Evolutionary conservation across 1,140 invertebrate species (phyloP), one percentile per base, ranked within the genome.

Genomic region (Manduca sexta): DNA sequence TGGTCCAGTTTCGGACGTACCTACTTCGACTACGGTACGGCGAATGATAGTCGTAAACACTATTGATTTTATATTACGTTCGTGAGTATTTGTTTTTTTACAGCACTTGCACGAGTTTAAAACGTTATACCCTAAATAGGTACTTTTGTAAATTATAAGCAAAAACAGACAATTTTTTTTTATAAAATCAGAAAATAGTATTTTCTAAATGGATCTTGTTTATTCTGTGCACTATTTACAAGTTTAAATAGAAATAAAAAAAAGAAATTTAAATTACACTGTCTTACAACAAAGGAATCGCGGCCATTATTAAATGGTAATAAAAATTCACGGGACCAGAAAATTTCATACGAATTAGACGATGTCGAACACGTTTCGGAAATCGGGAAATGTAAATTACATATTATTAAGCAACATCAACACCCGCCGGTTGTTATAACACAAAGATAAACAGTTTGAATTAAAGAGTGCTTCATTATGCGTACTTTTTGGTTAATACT

Each of bases 401-500:
- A 85, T 83, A 65, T 83, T 79, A 85, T 85, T 82, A 83, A 69
- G 63, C 68, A 69, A 75, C 77, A 81, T 81, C 78, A 80, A 83
- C 82, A 85, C 76, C 66, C 60, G 58, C 63, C 57, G 62, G 72
- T 69, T 63, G 76, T 77, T 74, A 65, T 69, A 65, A 73, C 64
- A 69, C 72, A 74, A 81, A 84, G 76, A 83, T 81, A 85, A 85
- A 83, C 69, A 75, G 60, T 63, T 60, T 46, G 64, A 78, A 85
- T 82, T 82, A 82, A 81, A 68, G 69, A 71, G 65, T 75, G 52
- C 66, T 69, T 75, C 69, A 80, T 83, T 77, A 70, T 74, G 70
- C 47, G 62, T 74, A 71, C 61, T 60, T 75, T 82, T 76, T 74
- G 64, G 58, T 78, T 75, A 74, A 82, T 78, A 75, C 60, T 64